Conservation (phyloP, 2,113 vertebrate genomes). For the Camelus bactrianus region DNA sequence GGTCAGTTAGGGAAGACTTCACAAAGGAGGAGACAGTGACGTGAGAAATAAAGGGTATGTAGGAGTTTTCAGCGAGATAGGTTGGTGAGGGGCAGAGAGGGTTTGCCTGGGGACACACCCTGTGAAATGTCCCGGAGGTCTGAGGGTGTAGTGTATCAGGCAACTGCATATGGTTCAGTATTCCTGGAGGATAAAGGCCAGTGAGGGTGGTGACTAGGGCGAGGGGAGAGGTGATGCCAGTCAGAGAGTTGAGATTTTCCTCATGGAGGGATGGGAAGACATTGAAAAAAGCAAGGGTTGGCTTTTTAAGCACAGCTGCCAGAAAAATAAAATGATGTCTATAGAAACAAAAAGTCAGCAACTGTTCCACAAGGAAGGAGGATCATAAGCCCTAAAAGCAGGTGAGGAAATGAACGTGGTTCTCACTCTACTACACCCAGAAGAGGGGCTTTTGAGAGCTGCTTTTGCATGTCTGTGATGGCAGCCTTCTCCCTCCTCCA, state of each 20-base stretch:
- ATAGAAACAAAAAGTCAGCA: neutral
- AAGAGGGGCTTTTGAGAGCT: neutral
- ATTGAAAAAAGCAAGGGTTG: neutral
- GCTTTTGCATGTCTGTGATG: neutral
- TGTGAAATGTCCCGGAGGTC: neutral
- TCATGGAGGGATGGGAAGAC: neutral
- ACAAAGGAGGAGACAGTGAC: neutral
- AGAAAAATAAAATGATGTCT: neutral
- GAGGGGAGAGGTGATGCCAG: rapidly evolving
- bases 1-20: neutral
- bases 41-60: neutral
- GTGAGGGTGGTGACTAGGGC: rapidly evolving
- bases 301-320: neutral
- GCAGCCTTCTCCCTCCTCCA: neutral
- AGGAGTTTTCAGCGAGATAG: neutral
- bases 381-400: neutral
- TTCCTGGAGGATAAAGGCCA: neutral
- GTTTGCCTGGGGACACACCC: neutral
- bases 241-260: neutral
- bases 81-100: neutral
- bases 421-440: neutral
- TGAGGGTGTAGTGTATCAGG: rapidly evolving
- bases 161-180: rapidly evolving
- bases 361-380: neutral
- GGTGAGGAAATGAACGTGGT: neutral